These are phyloP conservation scores for Sprattus sprattus DNA, from an alignment of 2,113 vertebrate species.

Conservation along the genomic window DNA sequence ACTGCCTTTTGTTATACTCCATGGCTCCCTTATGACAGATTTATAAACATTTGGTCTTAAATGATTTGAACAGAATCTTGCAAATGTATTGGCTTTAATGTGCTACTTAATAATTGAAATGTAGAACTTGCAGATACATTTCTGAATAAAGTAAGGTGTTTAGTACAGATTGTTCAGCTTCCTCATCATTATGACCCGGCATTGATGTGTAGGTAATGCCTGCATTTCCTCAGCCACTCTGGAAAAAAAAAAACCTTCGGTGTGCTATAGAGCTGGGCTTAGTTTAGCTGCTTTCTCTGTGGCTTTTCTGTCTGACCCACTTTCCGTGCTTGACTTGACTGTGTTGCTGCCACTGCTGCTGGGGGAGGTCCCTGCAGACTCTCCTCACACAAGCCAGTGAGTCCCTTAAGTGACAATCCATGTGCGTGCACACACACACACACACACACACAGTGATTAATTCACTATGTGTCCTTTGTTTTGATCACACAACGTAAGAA, in stretches of 20 bases:
- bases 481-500: background rate
- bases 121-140: background rate
- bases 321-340: constrained; percentile 54
- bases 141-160: background rate
- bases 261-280: constrained; percentile 39
- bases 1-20: background rate
- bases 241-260: constrained; percentile 13
- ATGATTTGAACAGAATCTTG: background rate
- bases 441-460: background rate
- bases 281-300: constrained; percentile 41
- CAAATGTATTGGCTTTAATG: background rate
- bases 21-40: background rate
- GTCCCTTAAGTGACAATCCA: constrained; percentile 20
- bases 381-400: constrained; percentile 12
- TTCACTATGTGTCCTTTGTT: background rate
- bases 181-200: background rate
- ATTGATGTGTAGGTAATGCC: background rate
- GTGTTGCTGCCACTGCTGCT: constrained; percentile 39
- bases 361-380: constrained; percentile 34
- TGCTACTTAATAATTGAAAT: background rate
- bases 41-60: background rate
- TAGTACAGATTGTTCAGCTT: background rate
- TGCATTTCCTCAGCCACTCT: background rate
- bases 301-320: constrained; percentile 52
- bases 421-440: constrained; percentile 14